phyloP scores from a whole-genome alignment of 2,113 vertebrate species.

The Marmota flaviventris region DNA sequence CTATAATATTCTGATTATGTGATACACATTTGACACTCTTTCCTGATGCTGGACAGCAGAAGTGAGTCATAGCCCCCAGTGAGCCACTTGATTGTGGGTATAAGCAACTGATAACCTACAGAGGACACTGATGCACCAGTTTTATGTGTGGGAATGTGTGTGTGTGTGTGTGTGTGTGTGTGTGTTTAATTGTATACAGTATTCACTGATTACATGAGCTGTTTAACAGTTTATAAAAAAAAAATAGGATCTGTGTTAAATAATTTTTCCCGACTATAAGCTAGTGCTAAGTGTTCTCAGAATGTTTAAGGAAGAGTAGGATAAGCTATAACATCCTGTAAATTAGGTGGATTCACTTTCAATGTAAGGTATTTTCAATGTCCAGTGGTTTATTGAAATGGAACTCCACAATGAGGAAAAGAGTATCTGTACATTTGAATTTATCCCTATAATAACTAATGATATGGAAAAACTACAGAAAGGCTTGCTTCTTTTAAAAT shows the following conservation, averaged over 20 bases:
- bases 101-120: no score
- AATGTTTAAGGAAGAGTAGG: neutral
- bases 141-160: no score
- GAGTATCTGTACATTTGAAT: neutral
- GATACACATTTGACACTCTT: neutral
- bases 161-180: no score
- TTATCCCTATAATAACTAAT: neutral
- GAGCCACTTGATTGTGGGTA: neutral
- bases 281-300: neutral
- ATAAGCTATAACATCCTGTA: neutral
- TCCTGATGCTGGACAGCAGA: neutral
- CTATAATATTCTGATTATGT: neutral
- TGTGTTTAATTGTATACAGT: neutral
- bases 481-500: neutral
- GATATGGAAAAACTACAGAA: neutral
- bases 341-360: neutral
- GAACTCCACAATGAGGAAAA: neutral
- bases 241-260: neutral
- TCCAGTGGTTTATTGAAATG: neutral
- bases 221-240: neutral
- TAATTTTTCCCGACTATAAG: neutral
- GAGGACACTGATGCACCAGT: neutral
- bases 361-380: neutral
- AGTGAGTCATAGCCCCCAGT: no score
- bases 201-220: neutral